Evolutionary conservation across 2,888 invertebrate species (phyloP), one percentile per base, ranked within the genome.

Genomic region (Meloe dianella): DNA sequence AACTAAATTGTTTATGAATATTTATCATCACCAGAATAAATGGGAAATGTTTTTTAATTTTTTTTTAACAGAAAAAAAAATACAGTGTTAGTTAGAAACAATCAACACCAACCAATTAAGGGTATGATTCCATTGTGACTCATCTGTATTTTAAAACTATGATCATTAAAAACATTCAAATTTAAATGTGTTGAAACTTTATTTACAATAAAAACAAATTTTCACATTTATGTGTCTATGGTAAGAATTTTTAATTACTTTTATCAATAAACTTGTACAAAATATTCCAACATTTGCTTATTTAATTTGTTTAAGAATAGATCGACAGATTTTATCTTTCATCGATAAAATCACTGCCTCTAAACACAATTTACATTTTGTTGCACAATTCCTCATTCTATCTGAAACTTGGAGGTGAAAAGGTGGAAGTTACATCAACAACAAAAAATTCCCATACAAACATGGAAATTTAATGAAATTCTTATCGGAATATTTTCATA

Each of bases 401-500:
- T n/a, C 6, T 41, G 6, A 10, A 12, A 12, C 51, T 51, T 24
- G 51, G 5, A 22, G 3, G 20, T 12, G 22, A 10, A 22, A 12
- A 24, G 4, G 3, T 35, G 41, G 1, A 17, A 2, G 35, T 14
- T 35, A 35, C 14, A n/a, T n/a, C n/a, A n/a, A n/a, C n/a, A n/a
- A n/a, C n/a, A n/a, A n/a, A n/a, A n/a, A n/a, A n/a, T 35, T 35
- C 14, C 14, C 35, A 14, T 7, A 47, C 0, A 47, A 10, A 20
- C 8, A 20, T 47, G 51, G 12, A 20, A 51, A 41, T 41, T 68
- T 68, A 68, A 65, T 68, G 68, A 68, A 68, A 68, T 65, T 66
- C 63, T 68, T 66, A 68, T 68, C 68, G 65, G 57, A 57, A 60
- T 38, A 63, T 65, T 68, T 63, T 58, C 65, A 68, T 66, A 68